Percentiles rank a stretch among this genome's conserved stretches.
Conservation (phyloP, 2,113 vertebrate species). For the Perca schrenkii region DNA sequence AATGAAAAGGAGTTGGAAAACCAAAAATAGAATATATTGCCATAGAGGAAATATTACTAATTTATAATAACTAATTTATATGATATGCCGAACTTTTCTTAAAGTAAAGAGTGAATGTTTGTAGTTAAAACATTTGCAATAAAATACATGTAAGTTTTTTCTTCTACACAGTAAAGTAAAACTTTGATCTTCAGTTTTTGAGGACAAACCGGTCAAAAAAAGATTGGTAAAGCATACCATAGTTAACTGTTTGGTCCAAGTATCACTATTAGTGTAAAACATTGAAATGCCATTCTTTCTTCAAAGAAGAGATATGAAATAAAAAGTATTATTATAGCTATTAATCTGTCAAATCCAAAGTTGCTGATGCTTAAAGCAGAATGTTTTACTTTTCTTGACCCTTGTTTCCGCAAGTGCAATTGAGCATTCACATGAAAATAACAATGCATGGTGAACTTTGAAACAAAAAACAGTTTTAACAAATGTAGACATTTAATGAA, state of each 20-base stretch:
- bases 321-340: slow-evolving; percentile 15
- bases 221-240: slow-evolving; percentile 11
- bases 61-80: slow-evolving; percentile 15
- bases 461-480: slow-evolving; percentile 42
- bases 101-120: slow-evolving; percentile 44
- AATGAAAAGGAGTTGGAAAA: slow-evolving; percentile 43
- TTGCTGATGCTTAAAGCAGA: slow-evolving; percentile 14
- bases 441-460: slow-evolving; percentile 20
- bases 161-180: slow-evolving; percentile 64
- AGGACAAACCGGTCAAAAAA: slow-evolving; percentile 58
- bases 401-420: slow-evolving; percentile 73
- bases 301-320: slow-evolving; percentile 35
- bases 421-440: slow-evolving; percentile 53
- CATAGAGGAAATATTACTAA: slow-evolving; percentile 16
- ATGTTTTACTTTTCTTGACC: slow-evolving; percentile 42
- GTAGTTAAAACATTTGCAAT: slow-evolving; percentile 36
- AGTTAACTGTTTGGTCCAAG: slow-evolving; percentile 57
- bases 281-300: slow-evolving; percentile 26
- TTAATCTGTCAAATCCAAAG: slow-evolving; percentile 34
- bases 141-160: slow-evolving; percentile 37
- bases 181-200: slow-evolving; percentile 54
- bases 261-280: not conserved
- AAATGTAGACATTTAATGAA: slow-evolving; percentile 56
- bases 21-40: slow-evolving; percentile 26
- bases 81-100: slow-evolving; percentile 35